Conservation (phyloP, 37 sponge, comb jelly and placozoan genomes). For the Halichondria panicea region DNA sequence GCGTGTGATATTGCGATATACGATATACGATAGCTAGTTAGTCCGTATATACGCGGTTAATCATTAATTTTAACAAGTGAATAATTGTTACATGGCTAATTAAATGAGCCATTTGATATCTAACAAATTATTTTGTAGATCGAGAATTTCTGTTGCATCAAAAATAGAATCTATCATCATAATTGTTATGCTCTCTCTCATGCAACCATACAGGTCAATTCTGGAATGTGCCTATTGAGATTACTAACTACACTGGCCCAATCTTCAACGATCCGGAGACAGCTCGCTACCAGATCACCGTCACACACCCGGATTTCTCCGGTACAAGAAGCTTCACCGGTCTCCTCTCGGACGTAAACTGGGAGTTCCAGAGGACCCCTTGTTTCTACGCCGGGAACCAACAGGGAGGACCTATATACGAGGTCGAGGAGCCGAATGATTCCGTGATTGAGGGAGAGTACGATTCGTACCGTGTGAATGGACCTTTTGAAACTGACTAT, state of each 20-base stretch:
- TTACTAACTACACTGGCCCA: conserved; percentile 6
- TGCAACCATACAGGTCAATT: conserved; percentile 43
- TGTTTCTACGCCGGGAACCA: conserved; percentile 55
- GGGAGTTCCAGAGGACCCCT: conserved; percentile 15
- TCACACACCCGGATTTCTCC: conserved; percentile 19
- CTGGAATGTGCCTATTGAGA: conserved; percentile 59
- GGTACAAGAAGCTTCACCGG: conserved; percentile 28
- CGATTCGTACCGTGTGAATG: conserved; percentile 10
- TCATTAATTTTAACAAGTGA: no score
- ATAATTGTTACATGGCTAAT: background rate
- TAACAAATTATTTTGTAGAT: no score
- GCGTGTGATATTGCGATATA: no score
- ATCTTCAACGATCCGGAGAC: background rate
- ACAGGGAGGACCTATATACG: conserved; percentile 50
- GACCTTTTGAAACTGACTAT: conserved; percentile 11
- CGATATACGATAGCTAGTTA: no score
- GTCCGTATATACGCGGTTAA: no score
- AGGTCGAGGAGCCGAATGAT: conserved; percentile 46
- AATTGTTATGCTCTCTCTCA: background rate
- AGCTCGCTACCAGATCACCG: conserved; percentile 29
- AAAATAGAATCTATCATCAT: no score
- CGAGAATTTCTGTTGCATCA: no score
- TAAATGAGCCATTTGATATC: no score
- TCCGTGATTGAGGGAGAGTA: conserved; percentile 65
- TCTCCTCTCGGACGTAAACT: conserved; percentile 27